Base-by-base conservation (phyloP, 2,888 invertebrate species). In the Piscicola geometra region DNA sequence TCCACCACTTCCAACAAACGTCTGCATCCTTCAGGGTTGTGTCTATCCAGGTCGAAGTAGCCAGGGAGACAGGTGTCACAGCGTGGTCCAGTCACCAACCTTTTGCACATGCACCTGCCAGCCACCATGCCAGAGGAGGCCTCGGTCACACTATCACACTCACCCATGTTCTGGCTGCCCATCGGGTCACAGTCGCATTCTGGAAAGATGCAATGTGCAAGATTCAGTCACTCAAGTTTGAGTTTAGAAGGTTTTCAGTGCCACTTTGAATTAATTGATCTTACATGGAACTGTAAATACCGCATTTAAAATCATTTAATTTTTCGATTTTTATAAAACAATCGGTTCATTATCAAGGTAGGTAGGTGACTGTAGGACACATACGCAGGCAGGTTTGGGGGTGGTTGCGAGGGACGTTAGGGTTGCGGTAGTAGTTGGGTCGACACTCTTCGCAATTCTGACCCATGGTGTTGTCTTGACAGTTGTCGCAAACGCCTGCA, bases 31-130 rank as follows among this genome's bases (percentile, higher is more conserved):
- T 93, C 91, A 30, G 96, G 95, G 72, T 80, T 79, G 52, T 78
- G 77, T 1, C 52, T 30, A 2, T 35, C 25, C 70, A 80, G 70
- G 82, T 94, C 93, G 91, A 94, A 99, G 86, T 91, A 97, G 0
- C 98, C 97, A 21, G 93, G 93, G 83, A 93, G 92, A 85, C 99
- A 99, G 81, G 93, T 91, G 83, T 97, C 93, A 86, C 99, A 99
- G 81, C 93, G 92, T 52, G 94, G 89, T 0, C 98, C 97, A 52
- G 80, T 81, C 0, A 98, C 97, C 84, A 97, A 93, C 15, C 93
- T 92, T 80, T 91, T 89, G 85, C 99, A 99, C 25, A 92, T 91
- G 84, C 99, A 99, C n/a, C 78, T 70, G 21, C 80, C 80, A 5
- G 80, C 80, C 66, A 77, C 77, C 50, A 80, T 69, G 72, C 71